Percentiles rank a stretch among this genome's conserved stretches.
Conservation (phyloP, 2,888 invertebrate species). For the Troilus luridus region DNA sequence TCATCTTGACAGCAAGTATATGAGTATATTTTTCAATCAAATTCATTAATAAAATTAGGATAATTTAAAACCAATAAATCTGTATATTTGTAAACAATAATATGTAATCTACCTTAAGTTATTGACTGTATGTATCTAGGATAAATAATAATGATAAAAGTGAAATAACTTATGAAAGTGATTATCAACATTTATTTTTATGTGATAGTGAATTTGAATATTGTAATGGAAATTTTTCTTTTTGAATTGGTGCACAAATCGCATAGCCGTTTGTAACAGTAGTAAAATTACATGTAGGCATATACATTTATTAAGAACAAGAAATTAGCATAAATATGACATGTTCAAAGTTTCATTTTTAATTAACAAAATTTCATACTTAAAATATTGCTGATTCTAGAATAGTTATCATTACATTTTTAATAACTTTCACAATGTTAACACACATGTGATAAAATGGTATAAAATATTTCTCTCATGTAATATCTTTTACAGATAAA, state of each 20-base stretch:
- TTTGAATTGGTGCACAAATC: slow-evolving; percentile 36
- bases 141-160: slow-evolving; percentile 44
- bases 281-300: neutral
- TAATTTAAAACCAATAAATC: slow-evolving; percentile 16
- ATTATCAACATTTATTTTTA: slow-evolving; percentile 31
- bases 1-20: slow-evolving; percentile 36
- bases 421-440: neutral
- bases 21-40: slow-evolving; percentile 54
- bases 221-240: neutral
- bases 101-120: slow-evolving; percentile 17
- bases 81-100: slow-evolving; percentile 48
- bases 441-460: neutral
- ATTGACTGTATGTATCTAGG: slow-evolving; percentile 31
- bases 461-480: slow-evolving; percentile 4
- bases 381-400: slow-evolving; percentile 22
- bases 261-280: slow-evolving; percentile 1
- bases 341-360: neutral
- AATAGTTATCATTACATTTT: slow-evolving; percentile 1
- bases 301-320: slow-evolving; percentile 15
- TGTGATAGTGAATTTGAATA: neutral
- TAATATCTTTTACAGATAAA: slow-evolving; percentile 1
- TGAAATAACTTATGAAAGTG: slow-evolving; percentile 28
- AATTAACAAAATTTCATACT: slow-evolving; percentile 7
- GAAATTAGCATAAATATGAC: neutral
- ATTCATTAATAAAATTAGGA: slow-evolving; percentile 33